phyloP scores from a whole-genome alignment of 1,140 invertebrate genomes.

The Cherax quadricarinatus region DNA sequence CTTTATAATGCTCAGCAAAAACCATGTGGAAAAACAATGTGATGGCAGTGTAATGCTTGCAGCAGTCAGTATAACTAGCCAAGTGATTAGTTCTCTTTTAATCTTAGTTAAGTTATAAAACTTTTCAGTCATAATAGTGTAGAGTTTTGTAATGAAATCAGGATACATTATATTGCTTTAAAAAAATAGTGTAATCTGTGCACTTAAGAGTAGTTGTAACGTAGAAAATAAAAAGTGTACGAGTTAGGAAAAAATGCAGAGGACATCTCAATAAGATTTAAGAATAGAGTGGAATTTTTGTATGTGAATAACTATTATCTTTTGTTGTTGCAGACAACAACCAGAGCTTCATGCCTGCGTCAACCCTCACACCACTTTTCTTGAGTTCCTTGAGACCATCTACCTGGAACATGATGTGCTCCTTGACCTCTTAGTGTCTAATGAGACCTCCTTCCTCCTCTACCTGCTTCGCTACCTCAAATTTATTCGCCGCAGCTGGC shows the following conservation, averaged over 20 bases:
- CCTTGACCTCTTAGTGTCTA: conserved; percentile 91
- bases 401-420: conserved; percentile 89
- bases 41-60: too few species aligned
- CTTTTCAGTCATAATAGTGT: too few species aligned
- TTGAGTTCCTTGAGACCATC: conserved; percentile 89
- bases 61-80: too few species aligned
- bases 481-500: conserved; percentile 89
- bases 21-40: too few species aligned
- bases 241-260: background rate
- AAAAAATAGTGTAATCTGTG: too few species aligned
- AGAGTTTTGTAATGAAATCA: too few species aligned
- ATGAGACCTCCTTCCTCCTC: conserved; percentile 92
- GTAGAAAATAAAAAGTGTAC: background rate
- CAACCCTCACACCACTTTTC: conserved; percentile 86
- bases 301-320: conserved; percentile 75
- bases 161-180: too few species aligned
- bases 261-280: background rate
- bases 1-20: too few species aligned
- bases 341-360: conserved; percentile 83
- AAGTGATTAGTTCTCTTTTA: too few species aligned
- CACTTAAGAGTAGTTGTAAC: background rate
- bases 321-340: conserved; percentile 75
- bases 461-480: conserved; percentile 92
- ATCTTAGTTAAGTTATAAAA: too few species aligned
- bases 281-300: background rate